Percentiles rank a stretch among this genome's conserved stretches.
Conservation (phyloP, 1,140 invertebrate genomes). For the Pachypeltis micranthus region DNA sequence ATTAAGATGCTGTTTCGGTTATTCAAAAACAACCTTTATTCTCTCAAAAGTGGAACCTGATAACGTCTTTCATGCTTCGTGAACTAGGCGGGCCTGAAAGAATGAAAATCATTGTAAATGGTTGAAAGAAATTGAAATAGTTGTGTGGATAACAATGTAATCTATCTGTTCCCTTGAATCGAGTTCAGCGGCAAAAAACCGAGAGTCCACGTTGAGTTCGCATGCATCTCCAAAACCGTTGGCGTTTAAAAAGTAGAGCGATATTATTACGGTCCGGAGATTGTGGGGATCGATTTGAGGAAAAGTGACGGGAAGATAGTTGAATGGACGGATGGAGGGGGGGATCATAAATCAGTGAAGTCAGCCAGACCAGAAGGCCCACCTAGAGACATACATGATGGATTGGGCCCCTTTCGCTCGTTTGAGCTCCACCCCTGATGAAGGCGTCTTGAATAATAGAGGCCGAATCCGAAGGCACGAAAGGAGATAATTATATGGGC, state of each 20-base stretch:
- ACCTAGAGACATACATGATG: not conserved
- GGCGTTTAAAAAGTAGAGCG: not conserved
- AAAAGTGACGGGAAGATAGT: not conserved
- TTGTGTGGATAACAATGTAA: no score
- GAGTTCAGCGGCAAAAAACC: not conserved
- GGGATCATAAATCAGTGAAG: not conserved
- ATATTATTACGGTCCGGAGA: not conserved
- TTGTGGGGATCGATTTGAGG: not conserved
- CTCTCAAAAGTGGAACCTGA: no score
- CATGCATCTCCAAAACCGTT: not conserved
- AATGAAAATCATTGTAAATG: no score
- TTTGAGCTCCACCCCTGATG: not conserved
- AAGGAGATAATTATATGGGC: not conserved
- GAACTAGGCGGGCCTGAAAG: no score
- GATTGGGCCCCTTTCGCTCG: not conserved
- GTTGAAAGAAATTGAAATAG: no score
- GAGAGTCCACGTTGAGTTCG: not conserved
- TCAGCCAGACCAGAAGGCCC: not conserved
- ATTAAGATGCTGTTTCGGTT: no score
- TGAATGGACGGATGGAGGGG: not conserved
- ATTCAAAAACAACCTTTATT: no score
- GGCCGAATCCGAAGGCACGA: not conserved
- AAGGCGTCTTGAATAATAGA: not conserved
- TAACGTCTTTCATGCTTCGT: no score
- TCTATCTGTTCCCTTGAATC: not conserved